Base-by-base conservation (phyloP, 2,797 vertebrate species). In the Bucorvus abyssinicus region DNA sequence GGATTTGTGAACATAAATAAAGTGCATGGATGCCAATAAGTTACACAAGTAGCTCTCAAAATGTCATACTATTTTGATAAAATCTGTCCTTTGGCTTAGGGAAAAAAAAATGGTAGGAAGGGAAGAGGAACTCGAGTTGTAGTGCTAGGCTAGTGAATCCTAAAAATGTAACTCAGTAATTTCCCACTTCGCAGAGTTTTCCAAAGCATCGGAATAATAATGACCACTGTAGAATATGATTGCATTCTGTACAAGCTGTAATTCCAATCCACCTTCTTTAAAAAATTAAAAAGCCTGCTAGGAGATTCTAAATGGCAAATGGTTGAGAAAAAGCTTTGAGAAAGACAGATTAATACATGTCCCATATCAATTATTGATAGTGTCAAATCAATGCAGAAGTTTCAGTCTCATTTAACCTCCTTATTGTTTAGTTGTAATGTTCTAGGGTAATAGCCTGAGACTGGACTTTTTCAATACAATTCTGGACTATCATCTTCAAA, bases 311-410 rank as follows among this genome's bases (percentile, higher is more conserved):
- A 77, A 50, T 73, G 53, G 57, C 45, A 85, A 83, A 68, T 50
- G 12, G 26, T 56, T 70, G n/a, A 49, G 64, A 91, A 89, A 38
- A 81, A 7, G 71, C 60, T 68, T 78, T 79, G 80, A 24, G 50
- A 84, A n/a, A 73, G 60, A 65, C 69, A 47, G n/a, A 69, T 88
- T 68, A 60, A 55, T 50, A 38, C 20, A 32, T 71, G n/a, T 87
- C 76, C 38, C 82, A 16, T 65, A 84, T 92, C 47, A 92, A 22
- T 94, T 96, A 92, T 78, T 94, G 77, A 76, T 93, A 42, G 22
- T 56, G 73, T 69, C 73, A 88, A 76, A 91, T 93, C 69, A 81
- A 12, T 79, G 65, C 69, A 65, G 52, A 57, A 22, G 19, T 89
- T 94, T 81, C 38, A 44, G 56, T 91, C 71, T 87, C 69, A 55